Conservation (phyloP, 2,113 vertebrate genomes). For the Callorhinus ursinus region DNA sequence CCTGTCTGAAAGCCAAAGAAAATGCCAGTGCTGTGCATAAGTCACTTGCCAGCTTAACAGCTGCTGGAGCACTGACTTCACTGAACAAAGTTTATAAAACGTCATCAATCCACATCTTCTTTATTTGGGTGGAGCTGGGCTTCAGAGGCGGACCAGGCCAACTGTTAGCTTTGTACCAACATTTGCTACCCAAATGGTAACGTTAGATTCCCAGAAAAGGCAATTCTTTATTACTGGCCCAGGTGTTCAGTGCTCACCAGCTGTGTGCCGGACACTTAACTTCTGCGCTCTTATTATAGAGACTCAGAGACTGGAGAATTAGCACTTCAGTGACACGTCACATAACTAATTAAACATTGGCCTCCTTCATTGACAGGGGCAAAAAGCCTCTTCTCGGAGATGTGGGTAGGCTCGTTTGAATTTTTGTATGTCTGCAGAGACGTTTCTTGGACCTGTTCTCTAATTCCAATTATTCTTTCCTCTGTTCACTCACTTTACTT, state of each 20-base stretch:
- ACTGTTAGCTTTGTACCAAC: not conserved
- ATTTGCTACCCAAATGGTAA: not conserved
- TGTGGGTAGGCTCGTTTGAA: not conserved
- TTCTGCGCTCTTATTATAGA: not conserved
- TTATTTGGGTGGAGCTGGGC: not conserved
- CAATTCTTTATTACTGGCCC: not conserved
- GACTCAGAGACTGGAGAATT: not conserved
- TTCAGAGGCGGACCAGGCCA: not conserved
- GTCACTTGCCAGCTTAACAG: not conserved
- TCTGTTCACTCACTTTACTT: conserved; percentile 5
- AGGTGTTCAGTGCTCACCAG: not conserved
- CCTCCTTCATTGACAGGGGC: not conserved
- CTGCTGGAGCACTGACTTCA: not conserved
- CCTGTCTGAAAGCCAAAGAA: conserved; percentile 57
- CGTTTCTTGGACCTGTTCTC: not conserved
- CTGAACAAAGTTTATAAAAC: not conserved
- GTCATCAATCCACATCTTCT: not conserved
- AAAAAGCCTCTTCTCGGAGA: not conserved
- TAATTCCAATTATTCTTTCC: not conserved
- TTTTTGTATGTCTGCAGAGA: not conserved
- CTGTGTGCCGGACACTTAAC: not conserved
- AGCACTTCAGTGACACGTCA: not conserved
- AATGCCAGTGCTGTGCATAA: not conserved
- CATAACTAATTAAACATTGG: not conserved
- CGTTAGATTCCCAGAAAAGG: not conserved